phyloP scores from a whole-genome alignment of 2,888 invertebrate species.

The Dasypogon diadema region DNA sequence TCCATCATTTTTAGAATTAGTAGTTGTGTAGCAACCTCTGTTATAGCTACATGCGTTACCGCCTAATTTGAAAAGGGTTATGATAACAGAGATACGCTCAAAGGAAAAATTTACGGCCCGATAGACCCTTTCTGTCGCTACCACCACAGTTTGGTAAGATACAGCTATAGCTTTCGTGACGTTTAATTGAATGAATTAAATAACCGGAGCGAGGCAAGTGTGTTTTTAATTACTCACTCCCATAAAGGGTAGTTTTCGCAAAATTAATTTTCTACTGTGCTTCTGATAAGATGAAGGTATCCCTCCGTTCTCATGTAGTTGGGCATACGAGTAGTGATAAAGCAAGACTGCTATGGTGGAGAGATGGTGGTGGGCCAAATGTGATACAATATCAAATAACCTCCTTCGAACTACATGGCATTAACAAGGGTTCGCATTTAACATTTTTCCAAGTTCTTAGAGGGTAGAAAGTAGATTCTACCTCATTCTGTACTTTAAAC shows the following conservation, averaged over 20 bases:
- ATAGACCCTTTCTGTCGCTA: no score
- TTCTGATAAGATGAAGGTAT: slow-evolving; percentile 14
- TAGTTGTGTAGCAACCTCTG: no score
- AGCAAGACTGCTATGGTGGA: neutral
- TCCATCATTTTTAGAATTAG: no score
- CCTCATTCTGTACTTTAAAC: neutral
- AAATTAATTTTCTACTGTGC: slow-evolving; percentile 35
- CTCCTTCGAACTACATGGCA: slow-evolving; percentile 19
- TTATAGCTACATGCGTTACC: no score
- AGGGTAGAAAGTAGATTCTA: slow-evolving; percentile 14
- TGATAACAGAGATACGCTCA: no score
- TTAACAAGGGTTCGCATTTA: slow-evolving; percentile 36
- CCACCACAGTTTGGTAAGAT: neutral
- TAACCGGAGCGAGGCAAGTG: slow-evolving; percentile 28
- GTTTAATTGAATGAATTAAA: slow-evolving; percentile 45
- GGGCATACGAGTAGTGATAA: slow-evolving; percentile 17
- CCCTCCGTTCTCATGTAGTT: slow-evolving; percentile 18
- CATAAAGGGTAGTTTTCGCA: slow-evolving; percentile 35
- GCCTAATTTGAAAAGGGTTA: no score
- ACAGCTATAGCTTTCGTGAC: slow-evolving; percentile 8
- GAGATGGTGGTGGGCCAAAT: neutral
- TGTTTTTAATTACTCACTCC: slow-evolving; percentile 50
- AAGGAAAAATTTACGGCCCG: no score
- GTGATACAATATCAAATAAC: slow-evolving; percentile 35
- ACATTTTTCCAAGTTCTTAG: slow-evolving; percentile 12